Evolutionary conservation across 2,888 invertebrate species (phyloP).

Genomic region (Idaea dimidiata): DNA sequence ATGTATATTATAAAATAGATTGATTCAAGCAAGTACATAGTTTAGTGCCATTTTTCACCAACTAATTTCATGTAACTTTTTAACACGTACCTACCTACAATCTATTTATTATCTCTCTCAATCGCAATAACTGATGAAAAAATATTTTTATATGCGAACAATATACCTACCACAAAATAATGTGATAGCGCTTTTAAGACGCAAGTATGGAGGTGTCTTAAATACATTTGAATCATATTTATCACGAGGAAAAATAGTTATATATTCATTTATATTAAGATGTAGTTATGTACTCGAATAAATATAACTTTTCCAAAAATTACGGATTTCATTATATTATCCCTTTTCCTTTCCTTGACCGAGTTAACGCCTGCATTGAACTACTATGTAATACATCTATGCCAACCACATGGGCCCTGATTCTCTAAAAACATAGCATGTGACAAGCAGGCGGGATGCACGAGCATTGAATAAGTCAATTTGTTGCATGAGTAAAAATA

Average conservation of each 20-base stretch:
- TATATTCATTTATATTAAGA: constrained; percentile 79
- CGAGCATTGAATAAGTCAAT: too few relatives aligned
- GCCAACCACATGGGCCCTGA: too few relatives aligned
- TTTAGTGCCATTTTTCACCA: constrained; percentile 64
- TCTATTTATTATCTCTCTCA: constrained; percentile 39
- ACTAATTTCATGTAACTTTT: constrained; percentile 20
- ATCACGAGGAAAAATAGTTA: constrained; percentile 77
- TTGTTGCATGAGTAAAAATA: too few relatives aligned
- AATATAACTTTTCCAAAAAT: constrained; percentile 80
- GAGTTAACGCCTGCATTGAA: too few relatives aligned
- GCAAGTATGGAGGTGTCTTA: constrained; percentile 64
- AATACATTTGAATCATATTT: constrained; percentile 75
- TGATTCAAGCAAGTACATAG: constrained; percentile 52
- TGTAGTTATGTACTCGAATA: constrained; percentile 82
- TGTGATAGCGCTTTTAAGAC: constrained; percentile 69
- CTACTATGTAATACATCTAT: too few relatives aligned
- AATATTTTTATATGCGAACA: constrained; percentile 65
- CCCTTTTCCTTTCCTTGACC: constrained; percentile 3
- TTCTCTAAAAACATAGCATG: too few relatives aligned
- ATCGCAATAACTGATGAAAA: constrained; percentile 52
- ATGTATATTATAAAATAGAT: not conserved
- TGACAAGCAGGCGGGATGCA: too few relatives aligned
- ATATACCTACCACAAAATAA: constrained; percentile 54
- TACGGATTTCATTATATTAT: constrained; percentile 43
- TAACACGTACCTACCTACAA: too few relatives aligned